Evolutionary conservation across 2,797 vertebrate species (phyloP).

Genomic region (Nannoperca obscura): DNA sequence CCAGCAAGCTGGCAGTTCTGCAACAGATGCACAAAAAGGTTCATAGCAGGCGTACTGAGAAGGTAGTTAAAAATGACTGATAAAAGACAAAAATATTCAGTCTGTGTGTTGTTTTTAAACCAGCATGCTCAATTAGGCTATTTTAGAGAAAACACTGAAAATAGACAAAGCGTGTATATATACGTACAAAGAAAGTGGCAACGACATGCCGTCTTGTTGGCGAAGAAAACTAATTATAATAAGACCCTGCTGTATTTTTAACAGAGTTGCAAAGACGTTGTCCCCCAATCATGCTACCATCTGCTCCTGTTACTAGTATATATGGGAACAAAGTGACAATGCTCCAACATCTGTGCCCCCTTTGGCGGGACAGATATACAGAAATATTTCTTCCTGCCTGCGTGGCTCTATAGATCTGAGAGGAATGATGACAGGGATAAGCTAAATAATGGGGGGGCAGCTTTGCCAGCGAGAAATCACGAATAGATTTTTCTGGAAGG

Average conservation of each 20-base stretch:
- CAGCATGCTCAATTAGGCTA: conserved; percentile 64
- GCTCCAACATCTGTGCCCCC: conserved; percentile 30
- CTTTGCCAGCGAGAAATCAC: conserved; percentile 18
- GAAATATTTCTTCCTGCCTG: conserved; percentile 38
- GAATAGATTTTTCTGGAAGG: conserved; percentile 40
- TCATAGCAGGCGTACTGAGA: conserved; percentile 10
- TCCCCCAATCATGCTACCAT: conserved; percentile 29
- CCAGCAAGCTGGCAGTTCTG: conserved; percentile 20
- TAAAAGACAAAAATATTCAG: conserved; percentile 50
- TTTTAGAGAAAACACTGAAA: conserved; percentile 58
- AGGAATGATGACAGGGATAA: conserved; percentile 45
- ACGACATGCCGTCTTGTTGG: conserved; percentile 33
- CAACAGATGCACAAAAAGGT: conserved; percentile 26
- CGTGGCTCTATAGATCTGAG: conserved; percentile 41
- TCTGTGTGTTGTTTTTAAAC: conserved; percentile 58
- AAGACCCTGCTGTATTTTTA: conserved; percentile 24
- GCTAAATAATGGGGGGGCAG: conserved; percentile 35
- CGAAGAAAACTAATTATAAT: neutral
- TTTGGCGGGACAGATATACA: conserved; percentile 1
- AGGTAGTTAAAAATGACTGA: conserved; percentile 16
- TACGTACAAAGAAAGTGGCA: conserved; percentile 28
- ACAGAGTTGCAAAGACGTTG: conserved; percentile 25
- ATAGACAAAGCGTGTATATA: conserved; percentile 24
- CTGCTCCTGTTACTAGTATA: conserved; percentile 19
- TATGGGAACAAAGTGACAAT: conserved; percentile 21